A percentile compares a stretch with the other conserved stretches of the same genome.
Evolutionary conservation across 2,888 invertebrate genomes (phyloP).

Genomic region (Caenorhabditis sp.): DNA sequence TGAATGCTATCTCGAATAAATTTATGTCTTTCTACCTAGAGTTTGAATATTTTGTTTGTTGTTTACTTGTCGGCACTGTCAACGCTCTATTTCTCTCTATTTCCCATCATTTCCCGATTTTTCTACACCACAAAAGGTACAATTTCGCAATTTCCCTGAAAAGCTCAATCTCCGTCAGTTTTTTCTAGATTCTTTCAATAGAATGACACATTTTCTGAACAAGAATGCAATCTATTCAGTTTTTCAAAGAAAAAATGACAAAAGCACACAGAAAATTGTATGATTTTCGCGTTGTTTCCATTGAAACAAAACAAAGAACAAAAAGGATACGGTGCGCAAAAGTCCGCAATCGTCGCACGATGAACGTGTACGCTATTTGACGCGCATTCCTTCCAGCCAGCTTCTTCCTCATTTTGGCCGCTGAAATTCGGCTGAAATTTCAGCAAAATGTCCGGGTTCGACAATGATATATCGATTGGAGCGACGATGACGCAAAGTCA

Average conservation of each 20-base stretch:
- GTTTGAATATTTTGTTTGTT: too few species aligned
- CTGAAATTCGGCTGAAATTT: not conserved
- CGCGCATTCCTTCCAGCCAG: slow-evolving; percentile 31
- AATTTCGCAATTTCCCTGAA: not conserved
- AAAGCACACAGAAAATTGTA: not conserved
- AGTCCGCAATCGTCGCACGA: slow-evolving; percentile 14
- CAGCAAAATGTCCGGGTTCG: slow-evolving; percentile 62
- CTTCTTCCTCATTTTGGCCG: slow-evolving; percentile 21
- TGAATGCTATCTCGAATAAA: too few species aligned
- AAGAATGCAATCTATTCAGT: not conserved
- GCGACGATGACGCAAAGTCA: slow-evolving; percentile 32
- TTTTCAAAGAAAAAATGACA: slow-evolving; percentile 5
- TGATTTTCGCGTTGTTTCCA: too few species aligned
- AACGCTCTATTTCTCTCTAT: not conserved
- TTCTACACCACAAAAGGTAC: not conserved
- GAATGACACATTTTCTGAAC: not conserved
- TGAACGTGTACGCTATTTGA: not conserved
- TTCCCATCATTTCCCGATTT: not conserved
- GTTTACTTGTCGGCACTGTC: too few species aligned
- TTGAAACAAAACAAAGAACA: not conserved
- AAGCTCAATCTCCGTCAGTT: not conserved
- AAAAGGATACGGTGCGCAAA: slow-evolving; percentile 17
- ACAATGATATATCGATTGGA: slow-evolving; percentile 66
- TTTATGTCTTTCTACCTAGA: too few species aligned
- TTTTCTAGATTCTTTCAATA: not conserved